These are phyloP conservation scores for Megaceryle torquata DNA, from an alignment of 2,113 vertebrate genomes.

Conservation along the genomic window DNA sequence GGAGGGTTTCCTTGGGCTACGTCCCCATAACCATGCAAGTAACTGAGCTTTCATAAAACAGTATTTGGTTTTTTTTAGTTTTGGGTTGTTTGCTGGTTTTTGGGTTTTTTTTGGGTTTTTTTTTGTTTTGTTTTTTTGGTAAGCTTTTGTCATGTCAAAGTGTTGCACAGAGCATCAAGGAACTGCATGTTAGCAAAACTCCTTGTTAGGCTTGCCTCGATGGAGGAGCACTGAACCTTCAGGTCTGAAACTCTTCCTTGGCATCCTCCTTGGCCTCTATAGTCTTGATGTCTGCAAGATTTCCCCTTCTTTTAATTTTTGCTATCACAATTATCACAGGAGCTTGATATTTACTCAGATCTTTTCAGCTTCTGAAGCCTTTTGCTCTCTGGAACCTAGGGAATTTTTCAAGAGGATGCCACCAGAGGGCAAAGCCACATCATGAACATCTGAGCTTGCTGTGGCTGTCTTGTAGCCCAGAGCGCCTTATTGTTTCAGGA, in stretches of 20 bases:
- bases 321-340: no score
- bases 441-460: background rate
- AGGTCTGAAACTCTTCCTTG: background rate
- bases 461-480: background rate
- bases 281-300: background rate
- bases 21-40: background rate
- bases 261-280: background rate
- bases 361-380: background rate
- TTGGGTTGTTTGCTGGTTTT: no score
- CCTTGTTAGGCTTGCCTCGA: fast-evolving
- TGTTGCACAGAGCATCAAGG: background rate
- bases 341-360: background rate
- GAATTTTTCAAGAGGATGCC: constrained; percentile 1
- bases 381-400: background rate
- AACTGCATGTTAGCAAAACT: background rate
- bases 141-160: background rate
- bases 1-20: fast-evolving
- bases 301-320: background rate
- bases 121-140: no score
- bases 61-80: background rate
- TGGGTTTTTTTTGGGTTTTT: no score
- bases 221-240: background rate
- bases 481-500: fast-evolving
- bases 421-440: constrained; percentile 57
- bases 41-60: background rate